These are phyloP conservation scores for Andinoacara biseriatus DNA, from an alignment of 2,113 vertebrate species.

Conservation along the genomic window DNA sequence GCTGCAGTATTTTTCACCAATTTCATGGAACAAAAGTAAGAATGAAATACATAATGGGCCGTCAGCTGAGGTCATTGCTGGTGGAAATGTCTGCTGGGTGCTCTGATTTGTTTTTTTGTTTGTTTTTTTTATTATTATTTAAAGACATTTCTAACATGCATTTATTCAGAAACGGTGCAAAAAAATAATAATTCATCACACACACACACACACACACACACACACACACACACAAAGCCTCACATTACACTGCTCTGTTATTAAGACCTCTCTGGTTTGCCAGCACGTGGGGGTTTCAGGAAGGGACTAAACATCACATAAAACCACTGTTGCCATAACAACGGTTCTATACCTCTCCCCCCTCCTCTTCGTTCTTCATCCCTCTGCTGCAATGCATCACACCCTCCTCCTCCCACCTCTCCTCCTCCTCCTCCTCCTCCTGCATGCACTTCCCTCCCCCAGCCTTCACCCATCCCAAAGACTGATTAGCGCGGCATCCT, in stretches of 20 bases:
- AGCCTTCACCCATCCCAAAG: neutral
- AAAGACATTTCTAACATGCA: no score
- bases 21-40: no score
- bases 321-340: conserved; percentile 63
- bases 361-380: conserved; percentile 40
- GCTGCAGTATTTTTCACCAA: no score
- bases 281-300: conserved; percentile 42
- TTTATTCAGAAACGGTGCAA: no score
- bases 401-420: conserved; percentile 14
- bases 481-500: neutral
- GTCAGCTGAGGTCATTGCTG: neutral
- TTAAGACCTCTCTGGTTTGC: neutral
- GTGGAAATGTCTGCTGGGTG: neutral
- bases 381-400: conserved; percentile 68
- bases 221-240: no score
- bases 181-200: no score
- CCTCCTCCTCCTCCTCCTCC: neutral
- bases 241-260: neutral
- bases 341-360: conserved; percentile 39
- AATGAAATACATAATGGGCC: no score
- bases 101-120: no score
- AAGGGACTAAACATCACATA: conserved; percentile 14
- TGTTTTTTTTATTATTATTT: no score
- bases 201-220: no score
- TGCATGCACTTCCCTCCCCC: neutral